Evolutionary conservation across 2,888 invertebrate species (phyloP).

Genomic region (Atethmia centrago): DNA sequence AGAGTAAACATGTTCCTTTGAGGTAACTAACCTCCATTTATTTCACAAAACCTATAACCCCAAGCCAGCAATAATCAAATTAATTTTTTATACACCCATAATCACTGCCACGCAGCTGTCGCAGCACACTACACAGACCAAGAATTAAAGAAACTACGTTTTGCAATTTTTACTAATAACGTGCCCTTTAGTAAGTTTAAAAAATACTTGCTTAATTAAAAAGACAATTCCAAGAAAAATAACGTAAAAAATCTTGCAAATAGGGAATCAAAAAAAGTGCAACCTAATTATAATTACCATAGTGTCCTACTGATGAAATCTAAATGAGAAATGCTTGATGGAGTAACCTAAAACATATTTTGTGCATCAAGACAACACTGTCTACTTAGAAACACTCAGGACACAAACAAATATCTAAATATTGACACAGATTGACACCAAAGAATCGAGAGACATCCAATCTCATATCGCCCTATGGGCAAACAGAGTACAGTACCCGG

Average conservation of each 20-base stretch:
- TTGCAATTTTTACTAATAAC: slow-evolving; percentile 8
- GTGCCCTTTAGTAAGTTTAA: slow-evolving; percentile 6
- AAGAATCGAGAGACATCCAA: slow-evolving; percentile 46
- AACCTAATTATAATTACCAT: slow-evolving; percentile 15
- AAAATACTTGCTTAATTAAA: neutral
- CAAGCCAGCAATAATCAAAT: neutral
- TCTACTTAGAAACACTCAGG: slow-evolving; percentile 51
- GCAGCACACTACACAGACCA: neutral
- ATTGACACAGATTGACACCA: slow-evolving; percentile 55
- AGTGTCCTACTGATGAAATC: slow-evolving; percentile 10
- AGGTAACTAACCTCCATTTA: neutral
- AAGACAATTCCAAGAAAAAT: neutral
- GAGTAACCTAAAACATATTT: slow-evolving; percentile 39
- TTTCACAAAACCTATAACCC: neutral
- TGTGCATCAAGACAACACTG: slow-evolving; percentile 60
- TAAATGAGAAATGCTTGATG: slow-evolving; percentile 55
- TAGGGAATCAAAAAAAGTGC: slow-evolving; percentile 17
- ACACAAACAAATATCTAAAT: slow-evolving; percentile 53
- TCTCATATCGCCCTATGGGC: slow-evolving; percentile 27
- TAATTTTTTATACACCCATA: neutral
- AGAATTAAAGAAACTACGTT: slow-evolving; percentile 7
- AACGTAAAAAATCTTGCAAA: neutral
- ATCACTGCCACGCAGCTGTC: too few relatives aligned
- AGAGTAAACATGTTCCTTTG: too few relatives aligned
- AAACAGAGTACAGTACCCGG: slow-evolving; percentile 7